A percentile compares a stretch with the other conserved stretches of the same genome.
phyloP scores from a whole-genome alignment of 2,888 invertebrate genomes.

The Cheiracanthium punctorium region DNA sequence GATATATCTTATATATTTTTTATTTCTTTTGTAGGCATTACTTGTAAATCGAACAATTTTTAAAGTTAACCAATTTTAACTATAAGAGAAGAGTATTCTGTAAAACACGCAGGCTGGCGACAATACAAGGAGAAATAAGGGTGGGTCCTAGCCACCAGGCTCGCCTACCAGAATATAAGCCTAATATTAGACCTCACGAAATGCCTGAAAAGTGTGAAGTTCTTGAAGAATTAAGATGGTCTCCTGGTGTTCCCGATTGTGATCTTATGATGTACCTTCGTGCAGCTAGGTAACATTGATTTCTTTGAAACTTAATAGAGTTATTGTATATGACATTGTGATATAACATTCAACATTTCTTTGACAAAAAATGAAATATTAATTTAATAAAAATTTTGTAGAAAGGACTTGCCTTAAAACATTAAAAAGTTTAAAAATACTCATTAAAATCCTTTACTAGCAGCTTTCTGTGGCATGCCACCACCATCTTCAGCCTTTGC shows the following conservation, averaged over 20 bases:
- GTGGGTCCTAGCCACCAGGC: slow-evolving; percentile 81
- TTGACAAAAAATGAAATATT: too few species aligned
- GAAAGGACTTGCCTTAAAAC: too few species aligned
- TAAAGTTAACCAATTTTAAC: not conserved
- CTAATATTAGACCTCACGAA: slow-evolving; percentile 74
- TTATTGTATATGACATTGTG: too few species aligned
- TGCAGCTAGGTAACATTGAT: slow-evolving; percentile 83
- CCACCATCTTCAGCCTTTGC: too few species aligned
- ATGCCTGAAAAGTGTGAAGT: slow-evolving; percentile 77
- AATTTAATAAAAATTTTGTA: too few species aligned
- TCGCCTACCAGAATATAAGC: slow-evolving; percentile 76
- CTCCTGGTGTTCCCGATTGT: slow-evolving; percentile 94
- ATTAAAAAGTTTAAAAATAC: too few species aligned
- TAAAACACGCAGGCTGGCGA: slow-evolving; percentile 77
- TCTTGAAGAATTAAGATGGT: slow-evolving; percentile 94
- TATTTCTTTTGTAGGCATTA: not conserved
- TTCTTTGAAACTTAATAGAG: too few species aligned
- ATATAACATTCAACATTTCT: too few species aligned
- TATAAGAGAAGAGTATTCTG: not conserved
- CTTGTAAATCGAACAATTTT: not conserved
- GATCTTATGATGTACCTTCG: slow-evolving; percentile 98
- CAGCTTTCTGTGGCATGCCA: too few species aligned
- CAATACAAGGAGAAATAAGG: slow-evolving; percentile 80
- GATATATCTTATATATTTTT: not conserved
- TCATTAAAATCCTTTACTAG: too few species aligned